These are phyloP conservation scores for Sebastes schlegelii DNA, from an alignment of 2,113 vertebrate species.

Conservation along the genomic window DNA sequence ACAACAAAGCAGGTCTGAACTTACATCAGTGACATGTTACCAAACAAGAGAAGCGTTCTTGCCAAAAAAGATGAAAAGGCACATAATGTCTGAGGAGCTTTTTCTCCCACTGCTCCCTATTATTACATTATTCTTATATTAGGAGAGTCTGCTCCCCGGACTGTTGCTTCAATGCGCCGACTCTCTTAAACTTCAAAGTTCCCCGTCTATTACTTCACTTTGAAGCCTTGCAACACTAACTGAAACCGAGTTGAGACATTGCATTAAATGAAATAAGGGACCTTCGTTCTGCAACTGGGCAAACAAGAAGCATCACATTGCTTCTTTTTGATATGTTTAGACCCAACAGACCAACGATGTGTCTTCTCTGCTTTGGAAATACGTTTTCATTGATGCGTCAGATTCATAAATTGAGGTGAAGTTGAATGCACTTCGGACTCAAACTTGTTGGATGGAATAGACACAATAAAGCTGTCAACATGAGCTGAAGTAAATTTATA, in stretches of 20 bases:
- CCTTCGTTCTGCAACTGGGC: neutral
- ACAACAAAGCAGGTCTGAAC: neutral
- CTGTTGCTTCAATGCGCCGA: neutral
- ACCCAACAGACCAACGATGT: neutral
- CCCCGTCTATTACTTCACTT: neutral
- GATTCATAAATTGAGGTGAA: slow-evolving; percentile 23
- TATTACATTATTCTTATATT: neutral
- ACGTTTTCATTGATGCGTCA: slow-evolving; percentile 18
- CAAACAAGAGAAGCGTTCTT: slow-evolving; percentile 10
- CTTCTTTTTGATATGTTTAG: neutral
- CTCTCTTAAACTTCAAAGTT: slow-evolving; percentile 19
- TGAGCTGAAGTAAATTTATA: slow-evolving; percentile 22
- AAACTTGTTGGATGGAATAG: slow-evolving; percentile 10
- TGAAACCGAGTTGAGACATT: slow-evolving; percentile 21
- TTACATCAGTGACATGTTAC: slow-evolving; percentile 1
- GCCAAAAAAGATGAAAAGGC: slow-evolving; percentile 12
- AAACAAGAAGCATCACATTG: neutral
- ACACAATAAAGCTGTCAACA: slow-evolving; percentile 13
- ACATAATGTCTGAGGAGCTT: neutral
- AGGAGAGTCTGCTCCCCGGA: neutral
- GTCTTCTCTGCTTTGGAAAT: neutral
- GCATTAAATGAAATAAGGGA: neutral
- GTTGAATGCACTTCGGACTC: neutral
- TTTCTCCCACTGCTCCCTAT: slow-evolving; percentile 13
- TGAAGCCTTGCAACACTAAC: slow-evolving; percentile 24